These are phyloP conservation scores for Echinops telfairi DNA, from an alignment of 2,113 vertebrate genomes.

Conservation along the genomic window DNA sequence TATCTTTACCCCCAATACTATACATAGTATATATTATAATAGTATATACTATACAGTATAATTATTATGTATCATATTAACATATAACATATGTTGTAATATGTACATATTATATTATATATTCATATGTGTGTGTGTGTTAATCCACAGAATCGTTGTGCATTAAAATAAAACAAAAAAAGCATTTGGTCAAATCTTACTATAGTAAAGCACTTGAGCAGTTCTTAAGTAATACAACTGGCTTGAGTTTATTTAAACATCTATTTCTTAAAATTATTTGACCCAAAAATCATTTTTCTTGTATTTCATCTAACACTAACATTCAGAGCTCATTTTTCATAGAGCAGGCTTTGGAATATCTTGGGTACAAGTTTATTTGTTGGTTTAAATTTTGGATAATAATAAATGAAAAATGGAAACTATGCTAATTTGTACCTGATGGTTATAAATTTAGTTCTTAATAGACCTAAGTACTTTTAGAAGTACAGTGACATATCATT, in stretches of 20 bases:
- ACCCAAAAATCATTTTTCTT: background rate
- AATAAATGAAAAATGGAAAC: background rate
- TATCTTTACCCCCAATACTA: too few relatives aligned
- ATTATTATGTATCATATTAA: too few relatives aligned
- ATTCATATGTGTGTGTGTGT: too few relatives aligned
- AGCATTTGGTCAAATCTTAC: background rate
- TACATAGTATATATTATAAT: too few relatives aligned
- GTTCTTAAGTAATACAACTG: background rate
- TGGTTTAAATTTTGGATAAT: background rate
- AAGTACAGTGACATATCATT: background rate
- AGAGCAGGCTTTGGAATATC: background rate
- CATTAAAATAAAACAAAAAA: background rate
- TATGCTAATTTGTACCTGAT: background rate
- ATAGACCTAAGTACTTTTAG: background rate
- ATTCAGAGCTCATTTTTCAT: background rate
- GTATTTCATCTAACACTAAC: slow-evolving; percentile 1
- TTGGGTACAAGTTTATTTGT: background rate
- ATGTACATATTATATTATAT: too few relatives aligned
- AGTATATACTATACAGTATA: too few relatives aligned
- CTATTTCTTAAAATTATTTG: slow-evolving; percentile 15
- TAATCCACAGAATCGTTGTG: background rate
- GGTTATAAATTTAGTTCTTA: background rate
- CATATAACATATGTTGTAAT: too few relatives aligned
- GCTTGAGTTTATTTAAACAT: background rate
- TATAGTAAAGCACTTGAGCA: background rate